phyloP scores from a whole-genome alignment of 2,888 invertebrate genomes.

The Orthosia incerta region DNA sequence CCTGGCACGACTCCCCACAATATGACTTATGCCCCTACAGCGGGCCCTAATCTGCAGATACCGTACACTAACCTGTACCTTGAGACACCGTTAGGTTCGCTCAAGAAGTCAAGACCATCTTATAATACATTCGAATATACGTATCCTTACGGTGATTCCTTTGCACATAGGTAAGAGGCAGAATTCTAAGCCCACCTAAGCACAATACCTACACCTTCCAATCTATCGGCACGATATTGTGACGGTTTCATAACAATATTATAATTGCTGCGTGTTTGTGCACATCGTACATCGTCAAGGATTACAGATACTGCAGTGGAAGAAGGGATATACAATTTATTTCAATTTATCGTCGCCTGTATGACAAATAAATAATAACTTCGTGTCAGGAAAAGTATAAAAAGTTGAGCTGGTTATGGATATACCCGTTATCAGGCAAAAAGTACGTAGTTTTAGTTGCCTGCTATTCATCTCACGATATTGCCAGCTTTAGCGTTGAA shows the following conservation, averaged over 20 bases:
- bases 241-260: conserved; percentile 34
- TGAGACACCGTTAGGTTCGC: conserved; percentile 73
- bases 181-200: conserved; percentile 17
- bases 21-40: conserved; percentile 69
- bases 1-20: conserved; percentile 69
- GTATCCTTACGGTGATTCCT: conserved; percentile 31
- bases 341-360: not conserved
- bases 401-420: conserved; percentile 4
- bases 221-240: conserved; percentile 30
- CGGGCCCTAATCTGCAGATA: conserved; percentile 70
- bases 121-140: conserved; percentile 45
- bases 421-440: conserved; percentile 20
- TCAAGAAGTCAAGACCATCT: conserved; percentile 47
- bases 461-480: conserved; percentile 35
- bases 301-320: not conserved
- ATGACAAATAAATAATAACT: not conserved
- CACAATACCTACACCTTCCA: conserved; percentile 31
- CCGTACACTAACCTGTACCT: conserved; percentile 72
- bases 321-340: not conserved
- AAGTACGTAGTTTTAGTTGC: conserved; percentile 35
- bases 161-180: conserved; percentile 18
- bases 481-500: conserved; percentile 32
- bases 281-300: conserved; percentile 23
- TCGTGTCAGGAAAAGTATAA: not conserved
- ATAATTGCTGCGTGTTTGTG: conserved; percentile 33